These are phyloP conservation scores for Jordanella pulchra DNA, from an alignment of 2,797 vertebrate species.

Conservation along the genomic window DNA sequence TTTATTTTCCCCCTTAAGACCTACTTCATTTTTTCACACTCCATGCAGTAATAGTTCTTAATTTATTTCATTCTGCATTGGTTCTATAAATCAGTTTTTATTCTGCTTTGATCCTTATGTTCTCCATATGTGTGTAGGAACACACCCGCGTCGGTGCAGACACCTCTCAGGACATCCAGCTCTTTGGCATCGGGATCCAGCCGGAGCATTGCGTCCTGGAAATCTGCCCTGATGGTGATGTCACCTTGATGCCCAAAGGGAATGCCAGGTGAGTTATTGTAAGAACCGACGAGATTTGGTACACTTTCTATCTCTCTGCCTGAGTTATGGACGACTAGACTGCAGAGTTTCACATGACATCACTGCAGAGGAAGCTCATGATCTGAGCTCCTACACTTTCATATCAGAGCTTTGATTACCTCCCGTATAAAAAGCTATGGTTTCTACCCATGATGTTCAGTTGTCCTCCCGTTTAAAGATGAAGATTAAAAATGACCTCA, in stretches of 20 bases:
- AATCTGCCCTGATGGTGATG: slow-evolving; percentile 87
- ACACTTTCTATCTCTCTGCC: slow-evolving; percentile 3
- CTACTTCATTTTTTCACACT: slow-evolving; percentile 8
- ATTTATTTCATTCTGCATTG: background rate
- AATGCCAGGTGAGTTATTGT: slow-evolving; percentile 86
- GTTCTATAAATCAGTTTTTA: background rate
- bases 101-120: slow-evolving; percentile 34
- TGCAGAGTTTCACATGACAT: slow-evolving; percentile 68
- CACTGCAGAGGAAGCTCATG: slow-evolving; percentile 60
- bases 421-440: slow-evolving; percentile 29
- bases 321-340: slow-evolving; percentile 52
- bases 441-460: slow-evolving; percentile 26
- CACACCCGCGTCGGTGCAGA: slow-evolving; percentile 93
- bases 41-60: too few species aligned
- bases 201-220: slow-evolving; percentile 93
- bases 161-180: slow-evolving; percentile 98
- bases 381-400: slow-evolving; percentile 50
- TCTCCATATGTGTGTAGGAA: slow-evolving; percentile 79
- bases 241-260: slow-evolving; percentile 88
- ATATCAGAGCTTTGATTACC: slow-evolving; percentile 57
- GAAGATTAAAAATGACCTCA: background rate
- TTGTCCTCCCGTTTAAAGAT: slow-evolving; percentile 14
- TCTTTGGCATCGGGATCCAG: slow-evolving; percentile 97
- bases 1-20: slow-evolving; percentile 33
- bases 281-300: background rate